Base-by-base conservation (phyloP, 2,888 invertebrate genomes). In the Venusia cambrica region DNA sequence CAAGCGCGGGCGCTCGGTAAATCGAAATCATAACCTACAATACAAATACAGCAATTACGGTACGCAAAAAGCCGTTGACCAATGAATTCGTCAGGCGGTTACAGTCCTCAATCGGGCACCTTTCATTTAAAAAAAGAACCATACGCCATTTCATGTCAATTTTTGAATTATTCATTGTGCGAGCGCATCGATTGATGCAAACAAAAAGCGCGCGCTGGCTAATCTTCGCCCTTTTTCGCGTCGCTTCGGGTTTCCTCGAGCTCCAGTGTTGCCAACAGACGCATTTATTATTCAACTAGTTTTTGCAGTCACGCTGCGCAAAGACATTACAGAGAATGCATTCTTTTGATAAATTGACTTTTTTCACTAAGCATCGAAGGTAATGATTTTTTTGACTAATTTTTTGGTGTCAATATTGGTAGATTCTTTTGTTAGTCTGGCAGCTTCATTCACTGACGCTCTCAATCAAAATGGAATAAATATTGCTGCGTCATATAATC, bases 121-220 rank as follows among this genome's bases (percentile, higher is more conserved):
- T 85, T 87, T 83, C 79, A 76, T 81, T 83, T 68, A 79, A 83
- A 84, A 84, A 87, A 85, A 83, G 80, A 80, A 80, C 83, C 83
- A 84, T 85, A 85, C 87, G 87, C 85, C 84, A 87, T 85, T 87
- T 87, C 85, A 87, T 87, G 87, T 85, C 87, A 85, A 84, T 84
- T 85, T 84, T 81, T 87, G 87, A 87, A 87, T 87, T 81, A 87
- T 87, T 87, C 87, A 87, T 87, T 62, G 81, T 77, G 81, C 83
- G 83, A 77, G 84, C 85, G 85, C 85, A 85, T 83, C 87, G 84
- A 87, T 87, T 87, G 85, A 87, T 84, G 83, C 84, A 83, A 79
- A 80, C 81, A 87, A 87, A 87, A 87, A 87, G 75, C 72, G 68
- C 79, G 67, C 77, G 71, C 72, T 78, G 74, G 80, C 87, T 87